These are phyloP conservation scores for Aphodius granarius DNA, from an alignment of 2,888 invertebrate species.

Conservation along the genomic window DNA sequence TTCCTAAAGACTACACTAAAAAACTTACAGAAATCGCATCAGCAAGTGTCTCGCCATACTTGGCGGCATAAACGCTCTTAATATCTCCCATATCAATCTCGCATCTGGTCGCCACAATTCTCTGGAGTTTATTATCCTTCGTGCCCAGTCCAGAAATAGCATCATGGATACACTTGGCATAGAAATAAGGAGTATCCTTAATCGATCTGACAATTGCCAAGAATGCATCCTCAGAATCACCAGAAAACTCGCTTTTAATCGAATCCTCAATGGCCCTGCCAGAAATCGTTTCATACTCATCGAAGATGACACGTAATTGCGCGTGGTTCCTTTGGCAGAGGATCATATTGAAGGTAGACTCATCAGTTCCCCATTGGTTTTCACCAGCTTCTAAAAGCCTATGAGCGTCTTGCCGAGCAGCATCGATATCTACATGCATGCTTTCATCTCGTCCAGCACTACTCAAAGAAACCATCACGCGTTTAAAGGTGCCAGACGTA, in stretches of 20 bases:
- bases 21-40: slow-evolving; percentile 71
- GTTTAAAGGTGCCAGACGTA: slow-evolving; percentile 89
- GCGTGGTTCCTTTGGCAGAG: slow-evolving; percentile 75
- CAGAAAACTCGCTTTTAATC: slow-evolving; percentile 79
- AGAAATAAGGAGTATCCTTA: slow-evolving; percentile 74
- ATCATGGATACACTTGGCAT: slow-evolving; percentile 80
- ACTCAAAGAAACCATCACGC: slow-evolving; percentile 85
- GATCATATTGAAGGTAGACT: slow-evolving; percentile 80
- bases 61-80: slow-evolving; percentile 70
- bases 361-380: slow-evolving; percentile 74
- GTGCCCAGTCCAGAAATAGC: slow-evolving; percentile 88
- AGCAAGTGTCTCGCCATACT: slow-evolving; percentile 73
- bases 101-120: slow-evolving; percentile 77
- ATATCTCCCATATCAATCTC: slow-evolving; percentile 84
- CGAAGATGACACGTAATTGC: slow-evolving; percentile 59
- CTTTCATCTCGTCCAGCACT: slow-evolving; percentile 82
- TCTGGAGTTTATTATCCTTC: slow-evolving; percentile 79
- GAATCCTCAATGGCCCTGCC: slow-evolving; percentile 77
- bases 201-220: slow-evolving; percentile 78
- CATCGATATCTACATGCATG: slow-evolving; percentile 68
- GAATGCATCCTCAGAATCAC: slow-evolving; percentile 74
- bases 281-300: slow-evolving; percentile 72
- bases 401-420: slow-evolving; percentile 81
- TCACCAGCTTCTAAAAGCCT: slow-evolving; percentile 74
- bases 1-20: neutral